Evolutionary conservation across 1,140 invertebrate genomes (phyloP), one percentile per base, ranked within the genome.

Genomic region (Heliothis virescens): DNA sequence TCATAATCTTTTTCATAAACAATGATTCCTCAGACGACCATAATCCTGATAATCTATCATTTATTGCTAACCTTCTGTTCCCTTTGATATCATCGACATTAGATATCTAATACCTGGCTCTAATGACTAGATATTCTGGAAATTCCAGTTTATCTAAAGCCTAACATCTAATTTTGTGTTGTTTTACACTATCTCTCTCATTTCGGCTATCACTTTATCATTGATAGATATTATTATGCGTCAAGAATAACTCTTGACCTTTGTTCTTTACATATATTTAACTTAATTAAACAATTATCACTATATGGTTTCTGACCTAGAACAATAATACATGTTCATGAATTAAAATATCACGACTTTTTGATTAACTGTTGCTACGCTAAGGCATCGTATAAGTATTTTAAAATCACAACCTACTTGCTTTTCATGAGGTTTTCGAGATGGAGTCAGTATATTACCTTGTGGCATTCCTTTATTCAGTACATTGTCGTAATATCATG

Each of bases 131-230:
- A 18, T 21, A 13, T 67, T 67, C 41, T 18, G 62, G 63, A 48
- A 67, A 67, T 48, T 48, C 41, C 41, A 41, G 41, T 41, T 67
- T 67, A 67, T 67, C 63, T 67, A 21, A 67, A 67, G 41, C 63
- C 41, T 67, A 5, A 7, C 1, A 21, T 21, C 18, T 11, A 67
- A 65, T 67, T 67, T 67, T 47, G 63, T 7, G 10, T 48, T 48
- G 41, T 50, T 41, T 41, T 41, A 41, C 34, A 65, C 2, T 47
- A 16, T 21, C 55, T 9, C 4, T 57, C 7, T 57, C 11, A 9
- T 57, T 3, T n/a, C 53, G 15, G 15, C 41, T 65, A 47, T 11
- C n/a, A 65, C 29, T 41, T 65, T 65, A 65, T 47, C 62, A n/a
- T 16, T 41, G 47, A n/a, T 11, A 9, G 3, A 47, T 3, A 48